Conservation (phyloP, 2,888 invertebrate species). For the Amphipoea lucens region DNA sequence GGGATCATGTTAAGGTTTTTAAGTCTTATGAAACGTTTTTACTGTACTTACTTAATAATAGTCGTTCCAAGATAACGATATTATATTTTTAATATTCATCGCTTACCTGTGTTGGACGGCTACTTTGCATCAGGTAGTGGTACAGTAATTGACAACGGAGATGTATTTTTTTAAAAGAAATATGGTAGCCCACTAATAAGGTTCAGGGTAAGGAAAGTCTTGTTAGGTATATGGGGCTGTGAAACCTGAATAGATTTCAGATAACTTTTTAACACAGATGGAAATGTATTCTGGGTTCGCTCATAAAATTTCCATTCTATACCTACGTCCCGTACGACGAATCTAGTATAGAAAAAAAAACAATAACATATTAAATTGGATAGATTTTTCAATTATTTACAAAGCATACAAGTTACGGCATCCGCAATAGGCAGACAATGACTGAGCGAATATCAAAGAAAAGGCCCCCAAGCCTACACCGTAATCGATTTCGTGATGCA, state of each 20-base stretch:
- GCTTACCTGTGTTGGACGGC: conserved; percentile 17
- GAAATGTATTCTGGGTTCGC: not conserved
- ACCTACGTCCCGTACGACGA: not conserved
- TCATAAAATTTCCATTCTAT: not conserved
- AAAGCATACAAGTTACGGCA: conserved; percentile 34
- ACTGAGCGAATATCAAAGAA: conserved; percentile 65
- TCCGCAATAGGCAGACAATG: conserved; percentile 65
- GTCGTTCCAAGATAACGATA: conserved; percentile 18
- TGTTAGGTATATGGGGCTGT: not conserved
- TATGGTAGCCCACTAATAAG: not conserved
- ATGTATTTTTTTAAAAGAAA: conserved; percentile 14
- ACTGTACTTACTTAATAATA: conserved; percentile 1
- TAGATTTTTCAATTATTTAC: conserved; percentile 42
- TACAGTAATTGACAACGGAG: conserved; percentile 15
- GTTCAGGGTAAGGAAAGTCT: not conserved
- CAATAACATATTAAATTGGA: not conserved
- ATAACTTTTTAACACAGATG: not conserved
- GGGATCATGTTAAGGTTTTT: conserved; percentile 35
- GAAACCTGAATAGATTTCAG: not conserved
- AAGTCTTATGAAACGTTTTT: conserved; percentile 23
- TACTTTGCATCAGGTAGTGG: conserved; percentile 16
- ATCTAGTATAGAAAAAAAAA: not conserved
- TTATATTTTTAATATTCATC: conserved; percentile 37
- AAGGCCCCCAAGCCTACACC: conserved; percentile 50
- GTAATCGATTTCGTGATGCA: conserved; percentile 68